phyloP scores from a whole-genome alignment of 2,113 vertebrate species.

The Hippocampus barbouri region DNA sequence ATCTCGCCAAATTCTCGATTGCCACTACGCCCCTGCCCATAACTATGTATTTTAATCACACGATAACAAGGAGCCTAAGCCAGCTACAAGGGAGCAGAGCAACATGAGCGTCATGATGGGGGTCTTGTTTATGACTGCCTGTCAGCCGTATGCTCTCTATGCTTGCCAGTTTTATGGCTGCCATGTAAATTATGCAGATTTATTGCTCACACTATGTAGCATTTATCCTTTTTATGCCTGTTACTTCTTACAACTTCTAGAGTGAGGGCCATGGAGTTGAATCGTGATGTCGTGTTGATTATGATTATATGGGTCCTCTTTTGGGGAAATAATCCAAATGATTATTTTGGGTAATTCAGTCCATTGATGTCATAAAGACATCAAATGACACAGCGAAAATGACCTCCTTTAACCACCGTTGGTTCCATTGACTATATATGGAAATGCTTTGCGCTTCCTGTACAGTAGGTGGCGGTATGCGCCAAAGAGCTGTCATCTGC shows the following conservation, averaged over 20 bases:
- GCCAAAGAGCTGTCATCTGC: too few species aligned
- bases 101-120: neutral
- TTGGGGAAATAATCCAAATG: neutral
- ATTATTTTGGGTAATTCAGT: neutral
- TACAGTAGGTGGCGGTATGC: too few species aligned
- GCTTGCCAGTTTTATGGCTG: constrained; percentile 3
- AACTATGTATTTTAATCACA: neutral
- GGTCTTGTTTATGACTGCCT: neutral
- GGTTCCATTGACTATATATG: too few species aligned
- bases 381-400: neutral
- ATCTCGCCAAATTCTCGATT: too few species aligned
- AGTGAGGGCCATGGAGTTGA: neutral
- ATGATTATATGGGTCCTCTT: neutral
- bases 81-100: neutral
- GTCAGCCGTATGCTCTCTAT: neutral
- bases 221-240: constrained; percentile 4
- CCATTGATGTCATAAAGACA: neutral
- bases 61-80: neutral
- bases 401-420: neutral
- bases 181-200: constrained; percentile 5
- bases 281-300: neutral
- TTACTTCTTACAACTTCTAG: neutral
- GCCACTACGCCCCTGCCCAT: too few species aligned
- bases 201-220: neutral
- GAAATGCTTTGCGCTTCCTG: too few species aligned